Conservation (phyloP, 2,113 vertebrate genomes). For the Dasyprocta punctata region DNA sequence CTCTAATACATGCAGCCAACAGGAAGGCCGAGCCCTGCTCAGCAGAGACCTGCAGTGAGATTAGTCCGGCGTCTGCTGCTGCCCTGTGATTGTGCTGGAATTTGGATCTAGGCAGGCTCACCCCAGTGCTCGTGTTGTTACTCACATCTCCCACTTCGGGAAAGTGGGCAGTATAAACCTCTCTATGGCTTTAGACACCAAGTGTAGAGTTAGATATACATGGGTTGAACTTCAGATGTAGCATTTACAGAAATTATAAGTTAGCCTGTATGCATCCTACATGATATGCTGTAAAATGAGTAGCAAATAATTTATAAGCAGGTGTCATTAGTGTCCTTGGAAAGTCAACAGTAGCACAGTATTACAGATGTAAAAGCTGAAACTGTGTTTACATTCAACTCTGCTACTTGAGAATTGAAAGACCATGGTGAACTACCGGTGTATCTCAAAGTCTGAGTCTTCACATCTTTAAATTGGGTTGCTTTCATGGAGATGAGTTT, state of each 20-base stretch:
- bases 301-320: not conserved
- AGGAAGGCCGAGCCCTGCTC: not conserved
- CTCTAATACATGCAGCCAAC: not conserved
- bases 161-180: not conserved
- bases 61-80: not conserved
- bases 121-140: not conserved
- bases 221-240: not conserved
- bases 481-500: not conserved
- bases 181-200: not conserved
- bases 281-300: not conserved
- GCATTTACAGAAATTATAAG: not conserved
- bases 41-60: rapidly evolving
- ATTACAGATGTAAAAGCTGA: not conserved
- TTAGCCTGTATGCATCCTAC: not conserved
- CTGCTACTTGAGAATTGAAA: not conserved
- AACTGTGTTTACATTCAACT: not conserved
- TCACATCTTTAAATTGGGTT: not conserved
- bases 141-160: not conserved
- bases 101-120: not conserved
- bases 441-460: not conserved
- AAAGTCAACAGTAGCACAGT: not conserved
- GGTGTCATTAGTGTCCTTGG: not conserved
- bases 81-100: not conserved
- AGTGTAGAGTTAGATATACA: not conserved
- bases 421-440: not conserved